These are phyloP conservation scores for Brachyrhaphis roseni DNA, from an alignment of 2,797 vertebrate species.

Conservation along the genomic window DNA sequence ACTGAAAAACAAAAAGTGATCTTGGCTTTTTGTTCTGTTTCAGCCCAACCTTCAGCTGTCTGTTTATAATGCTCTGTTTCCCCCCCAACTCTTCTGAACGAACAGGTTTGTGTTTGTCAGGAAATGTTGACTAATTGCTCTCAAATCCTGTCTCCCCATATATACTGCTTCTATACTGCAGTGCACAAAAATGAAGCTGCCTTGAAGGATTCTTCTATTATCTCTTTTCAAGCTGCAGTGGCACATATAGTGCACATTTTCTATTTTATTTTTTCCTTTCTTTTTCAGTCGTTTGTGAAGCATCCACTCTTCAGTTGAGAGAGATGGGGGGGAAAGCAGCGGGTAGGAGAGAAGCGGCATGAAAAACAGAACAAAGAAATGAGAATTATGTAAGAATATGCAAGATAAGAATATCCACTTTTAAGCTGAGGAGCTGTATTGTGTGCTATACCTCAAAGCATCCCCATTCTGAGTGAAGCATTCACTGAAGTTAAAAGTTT, in stretches of 20 bases:
- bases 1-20: neutral
- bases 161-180: neutral
- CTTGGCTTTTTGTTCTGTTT: neutral
- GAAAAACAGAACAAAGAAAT: conserved; percentile 19
- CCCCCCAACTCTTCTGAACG: neutral
- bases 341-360: conserved; percentile 35
- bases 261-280: neutral
- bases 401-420: conserved; percentile 40
- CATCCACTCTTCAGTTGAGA: neutral
- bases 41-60: neutral
- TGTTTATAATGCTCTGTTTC: neutral
- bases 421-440: neutral
- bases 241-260: neutral
- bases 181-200: neutral
- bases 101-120: conserved; percentile 46
- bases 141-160: conserved; percentile 1
- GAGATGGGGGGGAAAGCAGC: conserved; percentile 9
- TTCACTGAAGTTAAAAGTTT: conserved; percentile 10
- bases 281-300: neutral
- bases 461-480: conserved; percentile 11
- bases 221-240: neutral
- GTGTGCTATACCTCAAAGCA: conserved; percentile 7
- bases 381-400: neutral
- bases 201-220: conserved; percentile 3
- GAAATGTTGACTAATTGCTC: conserved; percentile 61